Conservation (phyloP, 2,113 vertebrate genomes). For the Sinocyclocheilus anophthalmus region DNA sequence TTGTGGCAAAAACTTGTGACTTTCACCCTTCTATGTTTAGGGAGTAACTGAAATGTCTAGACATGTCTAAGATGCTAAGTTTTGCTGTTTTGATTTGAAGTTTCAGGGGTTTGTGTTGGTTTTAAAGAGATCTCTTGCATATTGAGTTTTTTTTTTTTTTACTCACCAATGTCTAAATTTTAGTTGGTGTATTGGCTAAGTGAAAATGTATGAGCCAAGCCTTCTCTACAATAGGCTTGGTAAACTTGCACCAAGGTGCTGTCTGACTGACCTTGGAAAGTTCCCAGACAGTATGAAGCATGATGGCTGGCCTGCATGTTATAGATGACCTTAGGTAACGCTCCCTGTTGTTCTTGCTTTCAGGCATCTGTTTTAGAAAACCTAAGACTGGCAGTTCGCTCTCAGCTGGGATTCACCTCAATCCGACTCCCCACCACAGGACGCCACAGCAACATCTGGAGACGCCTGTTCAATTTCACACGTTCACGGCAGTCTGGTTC, state of each 20-base stretch:
- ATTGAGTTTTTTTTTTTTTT: background rate
- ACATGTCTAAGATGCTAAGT: background rate
- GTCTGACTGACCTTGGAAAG: background rate
- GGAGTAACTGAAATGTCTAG: background rate
- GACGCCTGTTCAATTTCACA: constrained; percentile 90
- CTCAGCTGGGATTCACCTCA: constrained; percentile 95
- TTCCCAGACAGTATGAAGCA: background rate
- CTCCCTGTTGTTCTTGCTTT: background rate
- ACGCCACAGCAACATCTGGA: constrained; percentile 90
- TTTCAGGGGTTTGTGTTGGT: too few relatives aligned
- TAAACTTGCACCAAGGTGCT: background rate
- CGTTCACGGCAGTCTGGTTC: constrained; percentile 88
- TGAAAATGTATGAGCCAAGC: background rate
- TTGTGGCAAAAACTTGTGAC: too few relatives aligned
- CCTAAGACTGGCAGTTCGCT: constrained; percentile 91
- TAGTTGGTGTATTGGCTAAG: background rate
- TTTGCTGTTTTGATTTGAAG: too few relatives aligned
- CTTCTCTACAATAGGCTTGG: background rate
- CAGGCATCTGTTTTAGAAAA: constrained; percentile 97
- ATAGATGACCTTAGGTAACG: background rate
- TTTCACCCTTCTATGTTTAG: background rate
- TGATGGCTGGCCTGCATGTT: background rate
- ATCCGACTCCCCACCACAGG: constrained; percentile 89
- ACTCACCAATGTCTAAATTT: background rate
- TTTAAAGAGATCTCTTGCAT: background rate